A percentile compares a stretch with the other conserved stretches of the same genome.
phyloP scores from a whole-genome alignment of 2,888 invertebrate species.

The Euclidia mi region DNA sequence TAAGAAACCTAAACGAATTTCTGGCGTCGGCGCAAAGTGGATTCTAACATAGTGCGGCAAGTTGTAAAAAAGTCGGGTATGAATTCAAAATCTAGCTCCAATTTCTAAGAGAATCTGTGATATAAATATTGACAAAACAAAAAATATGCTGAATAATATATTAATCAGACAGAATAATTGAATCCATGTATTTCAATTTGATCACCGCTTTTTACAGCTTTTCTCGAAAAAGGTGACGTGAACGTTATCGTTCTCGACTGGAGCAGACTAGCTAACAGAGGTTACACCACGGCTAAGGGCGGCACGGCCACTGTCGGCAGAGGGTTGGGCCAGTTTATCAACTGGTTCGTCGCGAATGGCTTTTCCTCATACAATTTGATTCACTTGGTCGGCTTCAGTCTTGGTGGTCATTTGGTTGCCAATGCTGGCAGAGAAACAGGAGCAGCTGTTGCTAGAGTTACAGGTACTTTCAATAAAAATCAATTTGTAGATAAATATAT shows the following conservation, averaged over 20 bases:
- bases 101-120: too few relatives aligned
- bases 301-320: constrained; percentile 78
- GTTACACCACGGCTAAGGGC: constrained; percentile 69
- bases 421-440: constrained; percentile 74
- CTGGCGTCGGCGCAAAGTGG: too few relatives aligned
- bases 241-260: constrained; percentile 66
- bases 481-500: too few relatives aligned
- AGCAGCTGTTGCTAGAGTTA: constrained; percentile 73
- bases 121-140: too few relatives aligned
- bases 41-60: too few relatives aligned
- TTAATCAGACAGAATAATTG: too few relatives aligned
- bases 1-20: too few relatives aligned
- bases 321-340: constrained; percentile 74
- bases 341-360: constrained; percentile 73
- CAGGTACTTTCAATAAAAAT: too few relatives aligned
- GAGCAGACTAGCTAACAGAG: constrained; percentile 66
- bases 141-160: too few relatives aligned
- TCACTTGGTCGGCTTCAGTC: constrained; percentile 86
- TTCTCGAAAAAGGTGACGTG: constrained; percentile 27
- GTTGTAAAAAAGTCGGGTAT: too few relatives aligned
- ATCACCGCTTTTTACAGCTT: constrained; percentile 15
- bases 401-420: constrained; percentile 84
- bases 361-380: constrained; percentile 62
- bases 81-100: too few relatives aligned
- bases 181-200: neutral